Base-by-base conservation (phyloP, 2,113 vertebrate species). In the Felis chaus region DNA sequence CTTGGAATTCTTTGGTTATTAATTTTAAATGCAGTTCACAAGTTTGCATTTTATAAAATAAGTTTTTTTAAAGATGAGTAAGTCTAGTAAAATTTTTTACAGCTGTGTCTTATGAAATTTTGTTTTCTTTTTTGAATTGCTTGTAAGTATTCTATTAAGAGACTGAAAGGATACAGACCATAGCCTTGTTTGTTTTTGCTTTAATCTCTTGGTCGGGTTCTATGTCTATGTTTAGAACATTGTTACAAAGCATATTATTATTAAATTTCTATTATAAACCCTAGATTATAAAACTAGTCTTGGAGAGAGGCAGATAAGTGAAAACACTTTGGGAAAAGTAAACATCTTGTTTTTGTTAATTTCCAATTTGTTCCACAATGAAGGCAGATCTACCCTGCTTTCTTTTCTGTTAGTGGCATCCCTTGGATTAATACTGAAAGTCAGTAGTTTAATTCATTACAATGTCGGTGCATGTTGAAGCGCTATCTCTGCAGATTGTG, bases 1-100 rank as follows among this genome's bases (percentile, higher is more conserved):
- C 78, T 94, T 98, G 76, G 85, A 95, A 97, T 98, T 98, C 97
- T 94, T 97, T 55, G 84, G 80, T 45, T 92, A 95, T 96, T 97
- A 76, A 96, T 96, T 97, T 92, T 81, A 94, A 96, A 69, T 82
- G 89, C 89, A 97, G 36, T 97, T 98, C 81, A 88, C 76, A 97
- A 96, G 57, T 95, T 96, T 93, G 83, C 80, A 68, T 96, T 71
- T 93, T 80, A 78, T 41, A 48, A 69, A 73, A 73, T 57, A 78
- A 31, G 1, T 23, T 11, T 33, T 63, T 65, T 76, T 74, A 41
- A 91, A 61, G 48, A 81, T 84, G 79, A 89, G 33, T 83, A 91
- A 76, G 61, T 65, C 29, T 71, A 81, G 4, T 82, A 57, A 88
- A 71, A 83, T 39, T 93, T 97, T 97, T 97, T 88, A 80, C 12